Conservation (phyloP, 2,797 vertebrate species). For the Malurus leucopterus region DNA sequence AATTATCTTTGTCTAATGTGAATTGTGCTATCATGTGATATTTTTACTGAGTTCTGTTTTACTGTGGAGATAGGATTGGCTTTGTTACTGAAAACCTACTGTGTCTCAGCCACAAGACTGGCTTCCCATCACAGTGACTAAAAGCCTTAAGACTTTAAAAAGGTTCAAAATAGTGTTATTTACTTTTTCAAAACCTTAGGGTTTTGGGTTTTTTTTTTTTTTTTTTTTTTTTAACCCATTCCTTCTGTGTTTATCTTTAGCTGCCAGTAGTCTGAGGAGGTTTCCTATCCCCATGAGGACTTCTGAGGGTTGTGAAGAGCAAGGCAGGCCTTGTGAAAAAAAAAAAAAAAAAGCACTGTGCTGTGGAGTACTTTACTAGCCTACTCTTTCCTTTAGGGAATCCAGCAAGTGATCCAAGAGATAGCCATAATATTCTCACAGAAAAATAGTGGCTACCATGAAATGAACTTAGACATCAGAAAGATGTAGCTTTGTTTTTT, state of each 20-base stretch:
- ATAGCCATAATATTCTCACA: not conserved
- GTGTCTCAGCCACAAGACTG: not conserved
- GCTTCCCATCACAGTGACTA: not conserved
- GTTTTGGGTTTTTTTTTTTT: not conserved
- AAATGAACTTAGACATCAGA: not conserved
- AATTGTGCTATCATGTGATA: not conserved
- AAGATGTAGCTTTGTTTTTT: not conserved
- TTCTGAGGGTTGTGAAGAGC: not conserved
- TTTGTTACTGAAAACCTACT: not conserved
- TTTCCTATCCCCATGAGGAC: not conserved
- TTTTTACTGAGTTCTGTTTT: not conserved
- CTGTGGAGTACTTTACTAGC: not conserved
- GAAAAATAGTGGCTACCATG: not conserved
- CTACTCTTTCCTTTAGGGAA: not conserved
- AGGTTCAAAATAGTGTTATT: not conserved
- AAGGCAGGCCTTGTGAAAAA: not conserved
- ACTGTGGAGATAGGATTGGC: not conserved
- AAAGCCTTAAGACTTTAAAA: conserved; percentile 29
- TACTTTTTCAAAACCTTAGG: not conserved
- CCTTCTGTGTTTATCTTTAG: conserved; percentile 11
- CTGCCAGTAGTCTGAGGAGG: not conserved
- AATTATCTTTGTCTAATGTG: not conserved
- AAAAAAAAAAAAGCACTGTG: not conserved
- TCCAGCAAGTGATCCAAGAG: not conserved
- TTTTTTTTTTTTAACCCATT: not conserved